Percentiles rank a stretch among this genome's conserved stretches.
phyloP scores from a whole-genome alignment of 2,888 invertebrate species.

The Nemapogon koenigi region DNA sequence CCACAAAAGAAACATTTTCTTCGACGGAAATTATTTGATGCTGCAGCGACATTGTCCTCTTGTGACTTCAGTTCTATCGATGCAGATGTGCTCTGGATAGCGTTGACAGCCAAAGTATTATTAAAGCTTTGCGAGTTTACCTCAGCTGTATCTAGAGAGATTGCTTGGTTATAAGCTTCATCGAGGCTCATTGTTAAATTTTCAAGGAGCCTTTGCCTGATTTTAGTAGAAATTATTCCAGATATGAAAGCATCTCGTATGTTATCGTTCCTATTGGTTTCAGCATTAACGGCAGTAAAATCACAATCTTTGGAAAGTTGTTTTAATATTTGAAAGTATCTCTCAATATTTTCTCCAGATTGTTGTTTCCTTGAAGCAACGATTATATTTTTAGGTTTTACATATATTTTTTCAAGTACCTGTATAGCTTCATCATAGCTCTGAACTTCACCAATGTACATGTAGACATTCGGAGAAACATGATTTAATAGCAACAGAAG shows the following conservation, averaged over 20 bases:
- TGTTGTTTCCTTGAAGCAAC: background rate
- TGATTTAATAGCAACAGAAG: background rate
- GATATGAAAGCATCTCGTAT: slow-evolving; percentile 11
- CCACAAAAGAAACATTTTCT: background rate
- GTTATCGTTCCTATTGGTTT: background rate
- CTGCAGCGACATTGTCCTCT: background rate
- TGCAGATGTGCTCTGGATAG: too few species aligned
- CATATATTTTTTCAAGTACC: background rate
- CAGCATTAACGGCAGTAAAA: slow-evolving; percentile 7
- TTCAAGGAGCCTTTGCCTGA: slow-evolving; percentile 9
- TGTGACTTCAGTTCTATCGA: too few species aligned
- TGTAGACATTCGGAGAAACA: background rate
- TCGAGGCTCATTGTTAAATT: slow-evolving; percentile 10
- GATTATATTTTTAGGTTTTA: too few species aligned
- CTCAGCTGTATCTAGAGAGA: slow-evolving; percentile 9
- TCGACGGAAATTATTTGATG: background rate
- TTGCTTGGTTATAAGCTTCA: slow-evolving; percentile 11
- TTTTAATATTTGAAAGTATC: background rate
- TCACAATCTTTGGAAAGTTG: background rate
- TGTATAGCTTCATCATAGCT: background rate
- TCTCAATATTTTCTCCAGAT: background rate
- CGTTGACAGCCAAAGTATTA: background rate
- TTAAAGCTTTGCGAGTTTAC: slow-evolving; percentile 7
- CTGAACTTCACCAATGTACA: background rate
- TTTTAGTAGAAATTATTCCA: slow-evolving; percentile 10